Percentiles rank a stretch among this genome's conserved stretches.
These are phyloP conservation scores for Sphaerophoria taeniata DNA, from an alignment of 2,888 invertebrate genomes.

Conservation along the genomic window DNA sequence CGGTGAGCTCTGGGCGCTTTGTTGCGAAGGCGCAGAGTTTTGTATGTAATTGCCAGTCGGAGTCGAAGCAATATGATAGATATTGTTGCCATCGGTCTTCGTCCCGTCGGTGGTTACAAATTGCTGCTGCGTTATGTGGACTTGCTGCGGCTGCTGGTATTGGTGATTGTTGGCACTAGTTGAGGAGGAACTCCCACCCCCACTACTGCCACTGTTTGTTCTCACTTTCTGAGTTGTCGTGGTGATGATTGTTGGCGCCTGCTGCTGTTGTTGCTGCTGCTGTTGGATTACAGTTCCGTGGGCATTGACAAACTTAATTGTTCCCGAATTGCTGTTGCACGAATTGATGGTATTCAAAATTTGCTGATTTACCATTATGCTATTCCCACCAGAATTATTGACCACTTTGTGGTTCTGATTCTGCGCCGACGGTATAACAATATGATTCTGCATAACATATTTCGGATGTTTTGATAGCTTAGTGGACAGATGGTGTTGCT, in stretches of 20 bases:
- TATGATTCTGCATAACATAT: conserved; percentile 78
- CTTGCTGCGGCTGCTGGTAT: conserved; percentile 66
- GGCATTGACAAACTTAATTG: conserved; percentile 82
- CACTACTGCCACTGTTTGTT: conserved; percentile 55
- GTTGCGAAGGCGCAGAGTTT: conserved; percentile 66
- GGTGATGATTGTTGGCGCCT: conserved; percentile 67
- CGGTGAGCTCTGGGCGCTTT: conserved; percentile 64
- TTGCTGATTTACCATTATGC: conserved; percentile 75
- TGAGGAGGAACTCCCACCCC: background rate
- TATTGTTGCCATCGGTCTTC: conserved; percentile 68
- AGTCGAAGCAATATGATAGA: conserved; percentile 69
- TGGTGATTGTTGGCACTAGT: conserved; percentile 46
- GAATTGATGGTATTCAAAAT: conserved; percentile 73
- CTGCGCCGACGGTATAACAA: conserved; percentile 77
- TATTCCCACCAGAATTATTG: conserved; percentile 61
- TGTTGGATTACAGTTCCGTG: conserved; percentile 82
- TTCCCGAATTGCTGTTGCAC: conserved; percentile 74
- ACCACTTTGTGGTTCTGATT: conserved; percentile 79
- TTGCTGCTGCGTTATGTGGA: conserved; percentile 71
- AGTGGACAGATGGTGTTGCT: conserved; percentile 75
- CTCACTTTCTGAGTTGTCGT: conserved; percentile 71
- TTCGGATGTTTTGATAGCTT: conserved; percentile 79
- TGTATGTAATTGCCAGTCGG: conserved; percentile 61
- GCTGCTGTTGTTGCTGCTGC: conserved; percentile 76
- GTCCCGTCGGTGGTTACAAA: conserved; percentile 68